Base-by-base conservation (phyloP, 1,140 invertebrate genomes). In the Hirudo medicinalis region DNA sequence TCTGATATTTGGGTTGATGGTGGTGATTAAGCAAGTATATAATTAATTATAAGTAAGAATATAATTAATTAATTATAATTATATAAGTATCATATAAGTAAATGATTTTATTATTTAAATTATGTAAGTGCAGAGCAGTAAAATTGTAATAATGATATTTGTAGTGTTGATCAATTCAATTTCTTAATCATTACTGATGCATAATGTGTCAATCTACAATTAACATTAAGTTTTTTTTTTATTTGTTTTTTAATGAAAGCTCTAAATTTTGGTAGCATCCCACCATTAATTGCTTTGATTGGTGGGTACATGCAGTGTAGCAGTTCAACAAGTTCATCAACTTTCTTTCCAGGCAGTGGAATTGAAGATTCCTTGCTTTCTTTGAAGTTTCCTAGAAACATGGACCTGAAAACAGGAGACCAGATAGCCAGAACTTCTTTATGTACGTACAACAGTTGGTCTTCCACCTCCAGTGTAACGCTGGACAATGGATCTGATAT, bases 271-370 rank as follows among this genome's bases (percentile, higher is more conserved):
- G 8, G 5, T 70, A 40, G 72, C 25, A 19, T 71, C 57, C 49
- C 69, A 76, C 76, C 78, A 69, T 75, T 75, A 15, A 79, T 78
- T 20, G 76, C 72, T 72, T 77, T 78, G 57, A 79, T 79, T 68
- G 77, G 75, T 32, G 79, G 77, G 70, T 80, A 80, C 54, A 80
- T 80, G 70, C 78, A 77, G 40, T 78, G 76, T 20, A 80, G 70
- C 13, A 80, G 72, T 71, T 79, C 77, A 4, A 70, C 72, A 54
- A 79, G 74, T 19, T 79, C 77, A 20, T 77, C 73, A 49, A 77
- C 29, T 49, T 72, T 76, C 71, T 78, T 77, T 27, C 75, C 78
- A 17, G 77, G 74, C 3, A 80, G 67, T 36, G 70, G 70, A 55
- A 80, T 76, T 72, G 77, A 76, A n/a, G 69, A 75, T 0, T 73